Percentiles rank a stretch among this genome's conserved stretches.
Evolutionary conservation across 2,888 invertebrate genomes (phyloP).

Genomic region (Orthosia gracilis): DNA sequence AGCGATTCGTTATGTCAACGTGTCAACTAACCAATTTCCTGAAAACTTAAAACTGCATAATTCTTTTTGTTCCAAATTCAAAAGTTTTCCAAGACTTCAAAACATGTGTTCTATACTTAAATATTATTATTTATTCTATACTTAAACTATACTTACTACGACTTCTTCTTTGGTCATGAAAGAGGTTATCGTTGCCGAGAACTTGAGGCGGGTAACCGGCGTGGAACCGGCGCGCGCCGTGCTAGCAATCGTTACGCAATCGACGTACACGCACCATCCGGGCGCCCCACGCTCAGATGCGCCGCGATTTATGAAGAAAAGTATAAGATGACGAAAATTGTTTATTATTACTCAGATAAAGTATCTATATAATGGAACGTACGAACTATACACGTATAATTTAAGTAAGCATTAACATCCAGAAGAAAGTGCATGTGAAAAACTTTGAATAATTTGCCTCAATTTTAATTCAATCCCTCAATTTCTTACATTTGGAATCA

Average conservation of each 20-base stretch:
- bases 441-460: neutral
- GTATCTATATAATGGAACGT: neutral
- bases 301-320: constrained; percentile 53
- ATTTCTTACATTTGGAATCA: neutral
- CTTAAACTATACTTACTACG: constrained; percentile 8
- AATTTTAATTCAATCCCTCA: neutral
- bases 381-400: no score
- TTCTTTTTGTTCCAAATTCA: neutral
- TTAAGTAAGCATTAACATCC: neutral
- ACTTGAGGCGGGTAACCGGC: constrained; percentile 81
- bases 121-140: no score
- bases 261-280: constrained; percentile 69
- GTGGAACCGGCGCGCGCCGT: constrained; percentile 74
- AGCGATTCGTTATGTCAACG: neutral
- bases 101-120: neutral
- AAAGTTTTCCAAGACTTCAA: neutral
- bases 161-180: constrained; percentile 69
- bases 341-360: constrained; percentile 31
- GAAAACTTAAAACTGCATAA: neutral
- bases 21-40: neutral
- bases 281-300: constrained; percentile 39
- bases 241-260: constrained; percentile 83
- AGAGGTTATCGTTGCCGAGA: constrained; percentile 87
- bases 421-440: neutral
- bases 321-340: constrained; percentile 12